Conservation (phyloP, 37 sponge, comb jelly and placozoan species). For the Spongilla lacustris region DNA sequence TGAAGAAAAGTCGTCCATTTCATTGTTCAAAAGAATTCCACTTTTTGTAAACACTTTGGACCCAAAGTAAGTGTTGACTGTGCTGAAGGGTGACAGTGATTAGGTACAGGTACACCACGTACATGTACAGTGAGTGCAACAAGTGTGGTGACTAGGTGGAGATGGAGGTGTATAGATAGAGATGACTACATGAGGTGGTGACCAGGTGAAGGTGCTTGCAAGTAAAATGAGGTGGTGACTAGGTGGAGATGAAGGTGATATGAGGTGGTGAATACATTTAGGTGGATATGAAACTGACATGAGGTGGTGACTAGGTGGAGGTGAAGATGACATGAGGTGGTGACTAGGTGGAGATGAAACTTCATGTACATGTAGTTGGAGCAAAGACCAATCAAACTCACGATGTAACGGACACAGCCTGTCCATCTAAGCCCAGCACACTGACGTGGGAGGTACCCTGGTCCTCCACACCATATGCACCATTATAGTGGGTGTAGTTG, state of each 20-base stretch:
- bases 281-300: not conserved
- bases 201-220: too few relatives aligned
- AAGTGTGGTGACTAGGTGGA: too few relatives aligned
- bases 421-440: conserved; percentile 71
- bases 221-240: too few relatives aligned
- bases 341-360: too few relatives aligned
- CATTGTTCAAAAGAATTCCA: conserved; percentile 92
- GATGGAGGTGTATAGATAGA: too few relatives aligned
- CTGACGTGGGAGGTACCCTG: conserved; percentile 83
- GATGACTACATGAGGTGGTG: too few relatives aligned
- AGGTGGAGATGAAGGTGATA: not conserved
- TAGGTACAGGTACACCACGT: not conserved
- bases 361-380: too few relatives aligned
- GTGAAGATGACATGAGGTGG: not conserved
- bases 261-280: too few relatives aligned
- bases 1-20: conserved; percentile 94
- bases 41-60: conserved; percentile 71
- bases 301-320: not conserved
- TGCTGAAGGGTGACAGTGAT: conserved; percentile 32
- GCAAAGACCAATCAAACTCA: too few relatives aligned
- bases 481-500: conserved; percentile 57
- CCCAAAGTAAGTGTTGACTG: conserved; percentile 88
- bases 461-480: conserved; percentile 12
- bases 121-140: too few relatives aligned
- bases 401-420: conserved; percentile 78